Evolutionary conservation across 2,797 vertebrate species (phyloP), one percentile per base, ranked within the genome.

Genomic region (Acipenser transmontanus): DNA sequence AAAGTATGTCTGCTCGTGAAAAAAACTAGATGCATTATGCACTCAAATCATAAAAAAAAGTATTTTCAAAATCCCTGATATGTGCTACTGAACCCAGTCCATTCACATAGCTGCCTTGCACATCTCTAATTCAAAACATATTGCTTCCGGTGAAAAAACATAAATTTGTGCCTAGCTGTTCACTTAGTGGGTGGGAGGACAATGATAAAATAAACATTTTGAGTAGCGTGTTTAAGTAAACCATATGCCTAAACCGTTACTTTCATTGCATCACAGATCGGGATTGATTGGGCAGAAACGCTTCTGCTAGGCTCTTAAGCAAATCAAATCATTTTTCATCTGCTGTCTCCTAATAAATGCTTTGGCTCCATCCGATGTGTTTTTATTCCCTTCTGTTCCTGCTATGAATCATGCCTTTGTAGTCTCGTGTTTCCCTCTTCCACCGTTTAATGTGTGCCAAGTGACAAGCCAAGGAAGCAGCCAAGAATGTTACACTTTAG

Each of bases 401-500:
- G 13, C 71, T 47, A 69, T 78, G 78, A 86, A 80, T 85, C 77
- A 82, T 69, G 71, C 64, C 76, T 82, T 86, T 85, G 80, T 81
- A 80, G 75, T 81, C 71, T 59, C 69, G 68, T 69, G 73, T 71
- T 75, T 70, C 73, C 47, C 8, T 66, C 72, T 61, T 78, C 77
- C 76, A 75, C 76, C 80, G 68, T 84, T 80, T 84, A 80, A 84
- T 78, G 72, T 64, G 78, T 73, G 80, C 80, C 79, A 75, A 86
- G 79, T 78, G 80, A 85, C 78, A 81, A 72, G 82, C 79, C 76
- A 81, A 81, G 73, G 79, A 85, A 83, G 80, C 82, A 82, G 83
- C 78, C 76, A 77, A 73, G 80, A 81, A 75, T 77, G 77, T 84
- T 76, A 75, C 70, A 79, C 69, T 63, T 71, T 8, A 62, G 78